A percentile compares a stretch with the other conserved stretches of the same genome.
Conservation (phyloP, 2,797 vertebrate genomes). For the Ceryle rudis region DNA sequence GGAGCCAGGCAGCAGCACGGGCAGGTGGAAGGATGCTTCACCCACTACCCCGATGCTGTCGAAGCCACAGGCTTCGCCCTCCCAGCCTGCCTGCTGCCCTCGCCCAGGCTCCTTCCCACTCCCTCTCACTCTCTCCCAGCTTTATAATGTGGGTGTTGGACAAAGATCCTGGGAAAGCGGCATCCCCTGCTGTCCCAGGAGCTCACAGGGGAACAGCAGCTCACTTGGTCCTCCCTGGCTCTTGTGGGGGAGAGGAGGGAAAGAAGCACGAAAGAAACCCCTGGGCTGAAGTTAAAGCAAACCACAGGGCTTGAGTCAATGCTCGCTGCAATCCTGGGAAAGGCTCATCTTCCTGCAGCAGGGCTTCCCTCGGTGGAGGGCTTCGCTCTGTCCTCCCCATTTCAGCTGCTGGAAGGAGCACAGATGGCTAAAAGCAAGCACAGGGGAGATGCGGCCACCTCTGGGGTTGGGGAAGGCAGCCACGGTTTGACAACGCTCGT, state of each 20-base stretch:
- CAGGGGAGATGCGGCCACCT: not conserved
- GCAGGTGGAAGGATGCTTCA: not conserved
- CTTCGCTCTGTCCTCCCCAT: not conserved
- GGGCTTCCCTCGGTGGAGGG: not conserved
- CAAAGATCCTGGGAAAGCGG: slow-evolving; percentile 32
- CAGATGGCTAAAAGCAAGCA: not conserved
- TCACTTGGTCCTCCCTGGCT: fast-evolving
- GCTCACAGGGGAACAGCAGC: not conserved
- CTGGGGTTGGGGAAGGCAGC: not conserved
- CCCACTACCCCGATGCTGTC: not conserved
- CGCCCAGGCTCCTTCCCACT: not conserved
- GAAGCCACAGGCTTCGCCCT: not conserved
- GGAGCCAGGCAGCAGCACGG: not conserved
- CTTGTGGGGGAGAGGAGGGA: not conserved
- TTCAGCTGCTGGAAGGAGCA: not conserved
- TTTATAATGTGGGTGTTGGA: not conserved
- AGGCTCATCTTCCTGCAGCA: not conserved
- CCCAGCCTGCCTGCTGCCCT: not conserved
- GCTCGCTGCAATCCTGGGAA: not conserved
- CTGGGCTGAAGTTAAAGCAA: not conserved
- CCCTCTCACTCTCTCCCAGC: not conserved
- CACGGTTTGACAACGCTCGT: fast-evolving
- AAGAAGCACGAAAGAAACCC: not conserved
- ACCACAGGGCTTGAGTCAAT: slow-evolving; percentile 14
- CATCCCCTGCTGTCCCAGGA: slow-evolving; percentile 33